These are phyloP conservation scores for Diloba caeruleocephala DNA, from an alignment of 2,888 invertebrate species.

Conservation along the genomic window DNA sequence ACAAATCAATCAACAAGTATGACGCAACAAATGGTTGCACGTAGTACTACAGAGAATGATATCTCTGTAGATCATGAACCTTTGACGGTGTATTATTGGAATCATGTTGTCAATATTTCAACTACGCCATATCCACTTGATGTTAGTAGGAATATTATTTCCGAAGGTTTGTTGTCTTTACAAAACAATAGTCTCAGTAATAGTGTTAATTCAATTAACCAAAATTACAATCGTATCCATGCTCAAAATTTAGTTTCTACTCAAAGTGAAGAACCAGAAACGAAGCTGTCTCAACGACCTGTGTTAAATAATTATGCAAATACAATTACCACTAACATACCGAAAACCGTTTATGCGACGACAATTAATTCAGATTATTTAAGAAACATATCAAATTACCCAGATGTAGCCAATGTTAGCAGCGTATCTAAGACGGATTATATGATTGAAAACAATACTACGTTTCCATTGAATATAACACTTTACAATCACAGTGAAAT, in stretches of 20 bases:
- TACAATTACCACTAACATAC: neutral
- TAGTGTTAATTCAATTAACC: neutral
- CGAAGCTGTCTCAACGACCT: neutral
- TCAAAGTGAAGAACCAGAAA: neutral
- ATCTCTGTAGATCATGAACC: neutral
- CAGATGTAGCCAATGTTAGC: neutral
- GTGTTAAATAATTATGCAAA: neutral
- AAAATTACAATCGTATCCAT: neutral
- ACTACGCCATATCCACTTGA: neutral
- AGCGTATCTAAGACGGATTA: neutral
- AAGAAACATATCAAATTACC: neutral
- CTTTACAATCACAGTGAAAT: neutral
- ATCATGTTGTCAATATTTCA: neutral
- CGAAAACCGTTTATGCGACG: neutral
- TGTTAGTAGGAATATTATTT: neutral
- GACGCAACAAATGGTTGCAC: neutral
- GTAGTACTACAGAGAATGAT: neutral
- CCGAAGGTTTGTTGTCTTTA: too few relatives aligned
- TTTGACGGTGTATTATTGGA: constrained; percentile 1
- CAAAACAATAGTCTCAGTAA: neutral
- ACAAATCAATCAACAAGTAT: neutral
- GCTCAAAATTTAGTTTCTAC: neutral
- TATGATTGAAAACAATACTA: constrained; percentile 7
- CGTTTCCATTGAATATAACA: neutral
- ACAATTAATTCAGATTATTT: neutral